Evolutionary conservation across 2,888 invertebrate species (phyloP), one percentile per base, ranked within the genome.

Genomic region (Drosophila niveifrons): DNA sequence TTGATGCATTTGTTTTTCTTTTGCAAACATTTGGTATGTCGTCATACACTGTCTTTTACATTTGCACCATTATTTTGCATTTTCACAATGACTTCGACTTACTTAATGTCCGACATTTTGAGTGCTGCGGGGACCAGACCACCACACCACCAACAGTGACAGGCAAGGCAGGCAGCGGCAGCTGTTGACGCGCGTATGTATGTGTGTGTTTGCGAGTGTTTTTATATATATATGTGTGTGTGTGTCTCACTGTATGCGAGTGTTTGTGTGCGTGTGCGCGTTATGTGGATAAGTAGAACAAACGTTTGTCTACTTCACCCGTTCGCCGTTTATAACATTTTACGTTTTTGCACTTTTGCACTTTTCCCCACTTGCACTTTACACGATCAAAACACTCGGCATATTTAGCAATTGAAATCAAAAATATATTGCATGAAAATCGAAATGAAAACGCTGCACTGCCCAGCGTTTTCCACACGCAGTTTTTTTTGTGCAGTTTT

Each of bases 101-200:
- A 91, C 91, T 91, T 91, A 80, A 91, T 87, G 91, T 91, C 91
- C 88, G 91, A 91, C 91, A 91, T 91, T 91, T 91, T 91, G 90
- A 80, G 64, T 71, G 73, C 31, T 31, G 36, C 36, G 66, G 77
- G 66, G 62, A 69, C 62, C 69, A 66, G 36, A 36, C 75, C 75
- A 70, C 63, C 70, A 73, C 62, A 18, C 75, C 68, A n/a, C 36
- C 36, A n/a, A 43, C 68, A 46, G 36, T 4, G 36, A n/a, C 29
- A 61, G 59, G 59, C 68, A 65, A 62, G 62, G 43, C 51, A 50
- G 63, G 63, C 55, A 57, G 69, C 63, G 75, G 81, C 81, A 81
- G 81, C 81, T 82, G 81, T 82, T 82, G 81, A 88, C 44, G 65
- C 68, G 66, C 43, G 46, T 52, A 11, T 71, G 46, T 67, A 57